Base-by-base conservation (phyloP, 1,140 invertebrate species). In the Panulirus ornatus region DNA sequence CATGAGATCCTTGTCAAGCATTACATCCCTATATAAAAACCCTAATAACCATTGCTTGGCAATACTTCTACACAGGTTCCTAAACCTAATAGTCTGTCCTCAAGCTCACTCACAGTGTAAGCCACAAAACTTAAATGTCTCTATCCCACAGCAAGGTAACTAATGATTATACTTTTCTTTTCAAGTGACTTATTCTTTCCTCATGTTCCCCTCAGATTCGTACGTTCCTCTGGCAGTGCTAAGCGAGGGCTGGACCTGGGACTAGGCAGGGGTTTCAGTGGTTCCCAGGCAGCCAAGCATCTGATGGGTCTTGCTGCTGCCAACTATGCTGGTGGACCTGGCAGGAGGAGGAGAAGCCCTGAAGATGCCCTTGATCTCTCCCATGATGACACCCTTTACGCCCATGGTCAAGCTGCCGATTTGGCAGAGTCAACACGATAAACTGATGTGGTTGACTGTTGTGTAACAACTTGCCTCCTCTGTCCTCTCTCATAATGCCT, bases 271-370 rank as follows among this genome's bases (percentile, higher is more conserved):
- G 97, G 97, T 3, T 98, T 97, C 94, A 98, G 97, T 58, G 97
- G 97, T 0, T 96, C 97, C 38, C 96, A 98, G 93, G 96, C 97
- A 70, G 97, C 97, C 92, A 98, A 98, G 94, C 97, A 98, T 93
- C 94, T 98, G 92, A 97, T 98, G 96, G 97, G 97, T 0, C 93
- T 97, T 66, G 96, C 97, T 70, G 96, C 97, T 0, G 97, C 97
- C 91, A 97, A 97, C 94, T 97, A 96, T 94, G 96, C 97, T n/a
- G 96, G 96, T 9, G 97, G 97, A 11, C 97, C 97, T 5, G 97
- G 97, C 86, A 95, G 97, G 94, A 97, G 96, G 96, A 92, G 88
- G 89, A 92, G 91, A 86, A 83, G 83, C 42, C 75, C 88, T 44
- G 78, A 82, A 14, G 76, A 81, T 19, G 58, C 47, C 27, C 66